phyloP scores from a whole-genome alignment of 1,140 invertebrate species.

The Meloidogyne floridensis region DNA sequence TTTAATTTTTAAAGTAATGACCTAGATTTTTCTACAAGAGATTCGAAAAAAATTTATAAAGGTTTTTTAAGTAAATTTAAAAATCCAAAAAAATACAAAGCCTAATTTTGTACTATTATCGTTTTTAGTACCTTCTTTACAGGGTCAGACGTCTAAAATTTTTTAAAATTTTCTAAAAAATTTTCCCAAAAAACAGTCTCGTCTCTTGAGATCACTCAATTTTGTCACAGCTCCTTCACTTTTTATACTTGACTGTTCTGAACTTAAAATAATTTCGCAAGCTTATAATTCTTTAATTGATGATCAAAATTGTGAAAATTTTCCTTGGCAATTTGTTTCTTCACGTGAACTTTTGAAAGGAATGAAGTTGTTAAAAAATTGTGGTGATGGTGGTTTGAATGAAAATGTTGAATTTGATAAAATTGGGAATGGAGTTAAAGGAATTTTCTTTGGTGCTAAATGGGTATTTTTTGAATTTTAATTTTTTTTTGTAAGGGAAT shows the following conservation, averaged over 20 bases:
- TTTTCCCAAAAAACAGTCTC: slow-evolving; percentile 14
- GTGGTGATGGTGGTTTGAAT: background rate
- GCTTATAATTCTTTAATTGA: slow-evolving; percentile 15
- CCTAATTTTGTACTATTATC: too few relatives aligned
- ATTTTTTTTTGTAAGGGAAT: background rate
- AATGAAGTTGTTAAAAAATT: slow-evolving; percentile 28
- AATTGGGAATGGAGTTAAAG: slow-evolving; percentile 36
- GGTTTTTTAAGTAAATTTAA: too few relatives aligned
- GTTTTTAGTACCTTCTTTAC: too few relatives aligned
- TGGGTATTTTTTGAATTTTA: slow-evolving; percentile 32
- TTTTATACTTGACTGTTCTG: slow-evolving; percentile 30
- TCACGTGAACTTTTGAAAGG: slow-evolving; percentile 27
- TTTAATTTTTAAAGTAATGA: background rate
- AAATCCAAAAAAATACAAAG: too few relatives aligned
- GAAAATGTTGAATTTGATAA: slow-evolving; percentile 22
- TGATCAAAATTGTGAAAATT: slow-evolving; percentile 21
- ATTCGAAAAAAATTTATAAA: background rate
- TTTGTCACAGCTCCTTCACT: slow-evolving; percentile 32
- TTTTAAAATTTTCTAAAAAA: too few relatives aligned
- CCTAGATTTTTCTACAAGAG: background rate
- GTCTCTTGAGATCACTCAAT: slow-evolving; percentile 32
- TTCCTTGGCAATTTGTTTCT: slow-evolving; percentile 37
- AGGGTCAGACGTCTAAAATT: too few relatives aligned
- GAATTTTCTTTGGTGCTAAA: slow-evolving; percentile 43
- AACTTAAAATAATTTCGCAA: slow-evolving; percentile 30